Conservation (phyloP, 2,113 vertebrate species). For the Lophochroa leadbeateri region DNA sequence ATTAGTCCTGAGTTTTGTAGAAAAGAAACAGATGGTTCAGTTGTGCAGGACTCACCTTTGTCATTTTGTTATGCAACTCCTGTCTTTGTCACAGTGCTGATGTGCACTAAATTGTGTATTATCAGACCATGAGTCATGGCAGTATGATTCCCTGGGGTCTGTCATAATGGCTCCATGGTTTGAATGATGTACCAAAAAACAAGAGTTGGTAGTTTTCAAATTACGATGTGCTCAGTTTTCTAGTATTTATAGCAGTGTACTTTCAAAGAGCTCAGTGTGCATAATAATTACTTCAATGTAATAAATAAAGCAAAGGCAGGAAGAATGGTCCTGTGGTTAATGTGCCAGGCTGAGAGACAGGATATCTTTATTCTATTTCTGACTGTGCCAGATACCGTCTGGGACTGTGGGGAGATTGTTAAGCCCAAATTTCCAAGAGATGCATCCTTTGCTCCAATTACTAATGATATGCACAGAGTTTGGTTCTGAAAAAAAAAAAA, state of each 20-base stretch:
- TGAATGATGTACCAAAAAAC: slow-evolving; percentile 10
- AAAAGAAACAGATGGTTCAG: not conserved
- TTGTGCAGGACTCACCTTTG: not conserved
- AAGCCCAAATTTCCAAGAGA: slow-evolving; percentile 1
- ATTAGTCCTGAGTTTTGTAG: not conserved
- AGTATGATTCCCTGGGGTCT: slow-evolving; percentile 5
- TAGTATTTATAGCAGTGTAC: slow-evolving; percentile 55
- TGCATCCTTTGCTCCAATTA: not conserved
- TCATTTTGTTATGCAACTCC: not conserved
- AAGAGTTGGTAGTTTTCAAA: slow-evolving; percentile 29
- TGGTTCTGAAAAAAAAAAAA: not conserved
- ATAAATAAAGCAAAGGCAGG: slow-evolving; percentile 65
- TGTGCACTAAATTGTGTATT: not conserved
- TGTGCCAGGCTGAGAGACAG: slow-evolving; percentile 49
- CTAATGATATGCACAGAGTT: not conserved
- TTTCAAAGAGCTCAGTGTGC: slow-evolving; percentile 56
- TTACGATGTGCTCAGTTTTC: slow-evolving; percentile 13
- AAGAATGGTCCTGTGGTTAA: slow-evolving; percentile 44
- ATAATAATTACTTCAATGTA: slow-evolving; percentile 57
- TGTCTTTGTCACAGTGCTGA: not conserved
- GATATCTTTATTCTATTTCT: slow-evolving; percentile 56
- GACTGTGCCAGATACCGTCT: not conserved
- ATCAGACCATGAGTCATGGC: not conserved
- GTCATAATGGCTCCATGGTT: slow-evolving; percentile 23
- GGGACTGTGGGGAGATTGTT: slow-evolving; percentile 3